Percentiles rank a stretch among this genome's conserved stretches.
Evolutionary conservation across 92 coral and sea anemone species (phyloP).

Genomic region (Scolanthus callimorphus): DNA sequence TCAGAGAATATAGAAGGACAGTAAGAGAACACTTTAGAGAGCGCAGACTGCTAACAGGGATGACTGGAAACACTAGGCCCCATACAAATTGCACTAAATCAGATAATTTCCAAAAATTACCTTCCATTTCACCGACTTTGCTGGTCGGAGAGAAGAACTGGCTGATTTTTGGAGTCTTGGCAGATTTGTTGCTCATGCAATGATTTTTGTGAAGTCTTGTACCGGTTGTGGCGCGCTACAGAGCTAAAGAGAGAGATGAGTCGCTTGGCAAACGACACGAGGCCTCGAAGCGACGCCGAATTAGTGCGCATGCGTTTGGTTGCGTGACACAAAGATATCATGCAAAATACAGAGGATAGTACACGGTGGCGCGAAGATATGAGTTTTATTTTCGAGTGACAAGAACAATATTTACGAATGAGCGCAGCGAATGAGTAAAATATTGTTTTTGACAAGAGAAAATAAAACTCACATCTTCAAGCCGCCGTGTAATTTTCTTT

Average conservation of each 20-base stretch:
- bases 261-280: conserved; percentile 80
- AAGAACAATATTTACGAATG: too few species aligned
- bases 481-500: too few species aligned
- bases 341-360: too few species aligned
- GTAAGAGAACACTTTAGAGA: conserved; percentile 60
- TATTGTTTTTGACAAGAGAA: too few species aligned
- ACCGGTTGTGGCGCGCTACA: conserved; percentile 32
- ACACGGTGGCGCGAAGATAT: too few species aligned
- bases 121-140: conserved; percentile 79
- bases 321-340: too few species aligned
- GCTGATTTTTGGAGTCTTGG: conserved; percentile 55
- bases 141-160: conserved; percentile 53
- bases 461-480: too few species aligned
- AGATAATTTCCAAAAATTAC: conserved; percentile 46
- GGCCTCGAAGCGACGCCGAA: conserved; percentile 58
- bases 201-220: conserved; percentile 31
- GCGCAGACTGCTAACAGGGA: conserved; percentile 67
- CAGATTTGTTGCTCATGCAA: conserved; percentile 44
- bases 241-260: conserved; percentile 48
- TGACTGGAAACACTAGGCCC: conserved; percentile 53
- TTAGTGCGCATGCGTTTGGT: conserved; percentile 75
- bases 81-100: conserved; percentile 37
- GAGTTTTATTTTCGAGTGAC: too few species aligned
- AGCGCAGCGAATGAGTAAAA: too few species aligned
- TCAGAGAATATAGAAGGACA: conserved; percentile 61